Evolutionary conservation across 2,888 invertebrate species (phyloP), one percentile per base, ranked within the genome.

Genomic region (Bimastos eiseni): DNA sequence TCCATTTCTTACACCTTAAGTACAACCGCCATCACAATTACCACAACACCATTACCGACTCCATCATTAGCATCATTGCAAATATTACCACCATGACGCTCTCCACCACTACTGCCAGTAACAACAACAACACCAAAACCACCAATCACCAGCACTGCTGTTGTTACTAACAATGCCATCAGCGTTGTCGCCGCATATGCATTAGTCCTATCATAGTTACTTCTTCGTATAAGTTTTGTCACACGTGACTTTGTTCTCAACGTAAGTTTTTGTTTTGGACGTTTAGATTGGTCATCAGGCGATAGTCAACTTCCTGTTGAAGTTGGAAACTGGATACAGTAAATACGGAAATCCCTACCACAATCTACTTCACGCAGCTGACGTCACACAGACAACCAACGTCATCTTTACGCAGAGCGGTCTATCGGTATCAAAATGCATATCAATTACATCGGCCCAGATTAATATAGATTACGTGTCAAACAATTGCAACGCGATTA

Each of bases 381-480:
- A 98, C 95, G 98, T 98, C 36, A 97, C 98, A 21, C 98, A 98
- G 95, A 98, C 98, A 24, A 97, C 98, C 93, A 98, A 98, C 95
- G 97, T 97, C 95, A 97, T 98, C 96, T 96, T 98, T 91, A 97
- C 97, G 94, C 98, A 98, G 95, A 98, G 98, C 34, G 98, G 98
- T 90, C 96, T 98, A 88, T 98, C 98, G 97, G 98, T 98, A 90
- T 5, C 0, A 36, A 1, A 21, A 36, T 36, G 6, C n/a, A n/a
- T n/a, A 70, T 19, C 21, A 41, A 41, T 17, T 17, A 24, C 24
- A 49, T 49, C 49, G 49, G 6, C 24, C 3, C 49, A 44, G 3
- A 44, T 44, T 8, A 83, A 1, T 13, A 83, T 21, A 13, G 15
- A 83, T 1, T 83, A 6, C 30, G 30, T 17, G 19, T 15, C 0